A percentile compares a stretch with the other conserved stretches of the same genome.
Evolutionary conservation across 37 sponge, comb jelly and placozoan species (phyloP).

Genomic region (Geodia barretti): DNA sequence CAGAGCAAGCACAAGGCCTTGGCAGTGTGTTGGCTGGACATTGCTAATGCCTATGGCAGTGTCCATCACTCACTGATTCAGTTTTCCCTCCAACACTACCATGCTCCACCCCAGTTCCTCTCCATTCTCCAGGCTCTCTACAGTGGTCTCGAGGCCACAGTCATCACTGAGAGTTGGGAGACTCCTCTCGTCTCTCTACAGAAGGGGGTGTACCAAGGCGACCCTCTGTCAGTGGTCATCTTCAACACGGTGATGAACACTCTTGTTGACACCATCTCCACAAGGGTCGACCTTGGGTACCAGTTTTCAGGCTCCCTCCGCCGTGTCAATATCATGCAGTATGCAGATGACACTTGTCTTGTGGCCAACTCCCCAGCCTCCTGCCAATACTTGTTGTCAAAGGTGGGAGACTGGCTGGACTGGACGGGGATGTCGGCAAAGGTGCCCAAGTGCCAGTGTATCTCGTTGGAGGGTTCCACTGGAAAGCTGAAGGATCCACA

Average conservation of each 20-base stretch:
- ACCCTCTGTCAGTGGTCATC: constrained; percentile 32
- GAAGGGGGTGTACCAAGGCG: constrained; percentile 34
- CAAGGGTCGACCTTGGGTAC: not conserved
- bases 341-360: constrained; percentile 38
- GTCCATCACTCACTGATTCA: constrained; percentile 23
- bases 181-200: not conserved
- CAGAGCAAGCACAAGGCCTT: constrained; percentile 13
- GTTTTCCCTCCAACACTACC: constrained; percentile 34
- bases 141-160: constrained; percentile 5
- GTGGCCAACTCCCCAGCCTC: constrained; percentile 18
- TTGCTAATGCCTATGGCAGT: constrained; percentile 40
- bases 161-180: constrained; percentile 11
- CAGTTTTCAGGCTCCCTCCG: not conserved
- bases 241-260: constrained; percentile 38
- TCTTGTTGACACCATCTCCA: constrained; percentile 3
- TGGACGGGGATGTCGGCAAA: constrained; percentile 32
- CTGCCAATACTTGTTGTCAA: constrained; percentile 12
- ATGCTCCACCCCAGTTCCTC: constrained; percentile 13
- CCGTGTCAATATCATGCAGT: constrained; percentile 9
- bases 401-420: constrained; percentile 1
- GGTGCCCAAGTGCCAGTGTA: constrained; percentile 12
- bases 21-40: constrained; percentile 32
- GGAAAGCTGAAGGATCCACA: not conserved
- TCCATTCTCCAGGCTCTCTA: not conserved
- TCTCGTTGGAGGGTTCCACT: constrained; percentile 18